Conservation (phyloP, 2,797 vertebrate species). For the Ptychadena robeensis region DNA sequence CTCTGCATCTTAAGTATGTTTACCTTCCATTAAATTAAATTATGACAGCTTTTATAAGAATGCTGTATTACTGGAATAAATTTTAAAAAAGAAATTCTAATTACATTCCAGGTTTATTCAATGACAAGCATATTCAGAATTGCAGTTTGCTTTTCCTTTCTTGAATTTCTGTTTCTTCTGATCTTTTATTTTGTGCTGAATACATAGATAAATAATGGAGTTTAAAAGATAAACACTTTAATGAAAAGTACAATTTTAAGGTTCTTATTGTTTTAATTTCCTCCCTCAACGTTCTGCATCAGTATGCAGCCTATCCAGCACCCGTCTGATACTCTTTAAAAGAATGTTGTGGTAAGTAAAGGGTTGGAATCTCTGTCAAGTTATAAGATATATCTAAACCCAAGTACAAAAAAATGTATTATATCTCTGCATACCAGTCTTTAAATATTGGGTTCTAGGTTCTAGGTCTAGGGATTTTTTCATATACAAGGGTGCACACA, state of each 20-base stretch:
- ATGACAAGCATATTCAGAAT: neutral
- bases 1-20: slow-evolving; percentile 54
- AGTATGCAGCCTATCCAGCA: no score
- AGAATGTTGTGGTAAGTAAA: no score
- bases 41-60: slow-evolving; percentile 35
- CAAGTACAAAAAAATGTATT: no score
- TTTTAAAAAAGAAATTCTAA: slow-evolving; percentile 15
- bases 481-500: no score
- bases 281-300: no score
- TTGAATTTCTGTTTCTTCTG: neutral
- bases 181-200: neutral
- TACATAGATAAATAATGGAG: neutral
- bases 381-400: no score
- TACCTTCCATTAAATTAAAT: slow-evolving; percentile 44
- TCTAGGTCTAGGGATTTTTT: no score
- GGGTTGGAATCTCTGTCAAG: no score
- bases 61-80: slow-evolving; percentile 21
- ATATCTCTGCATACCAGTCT: no score
- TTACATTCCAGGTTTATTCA: neutral
- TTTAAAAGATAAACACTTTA: no score
- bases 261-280: neutral
- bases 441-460: no score
- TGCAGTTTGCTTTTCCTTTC: neutral
- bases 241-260: neutral
- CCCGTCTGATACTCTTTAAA: no score